phyloP scores from a whole-genome alignment of 2,888 invertebrate species.

The Notocelia uddmanniana region DNA sequence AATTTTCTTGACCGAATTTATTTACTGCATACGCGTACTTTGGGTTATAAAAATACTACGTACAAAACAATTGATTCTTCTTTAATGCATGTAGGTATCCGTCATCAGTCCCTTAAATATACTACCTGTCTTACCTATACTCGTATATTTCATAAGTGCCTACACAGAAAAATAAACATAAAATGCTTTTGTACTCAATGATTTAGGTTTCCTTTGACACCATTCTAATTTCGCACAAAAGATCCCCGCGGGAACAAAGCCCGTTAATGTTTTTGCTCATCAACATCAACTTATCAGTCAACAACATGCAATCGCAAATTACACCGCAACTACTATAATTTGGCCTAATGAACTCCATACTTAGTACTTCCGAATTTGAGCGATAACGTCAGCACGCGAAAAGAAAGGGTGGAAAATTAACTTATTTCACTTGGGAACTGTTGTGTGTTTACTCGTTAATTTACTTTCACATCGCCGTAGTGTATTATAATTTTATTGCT shows the following conservation, averaged over 20 bases:
- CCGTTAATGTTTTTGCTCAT: conserved; percentile 62
- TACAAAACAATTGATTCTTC: too few species aligned
- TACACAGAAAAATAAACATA: too few species aligned
- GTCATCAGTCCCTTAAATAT: too few species aligned
- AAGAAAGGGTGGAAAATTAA: conserved; percentile 51
- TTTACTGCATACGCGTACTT: too few species aligned
- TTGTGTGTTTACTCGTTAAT: conserved; percentile 52
- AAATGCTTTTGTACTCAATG: conserved; percentile 17
- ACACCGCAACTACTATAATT: conserved; percentile 71
- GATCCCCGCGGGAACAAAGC: conserved; percentile 52
- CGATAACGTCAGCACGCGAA: conserved; percentile 67
- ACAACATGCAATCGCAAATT: conserved; percentile 69
- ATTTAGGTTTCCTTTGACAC: conserved; percentile 46
- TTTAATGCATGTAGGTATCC: too few species aligned
- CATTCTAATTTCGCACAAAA: conserved; percentile 46
- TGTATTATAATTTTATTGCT: conserved; percentile 46
- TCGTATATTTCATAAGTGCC: too few species aligned
- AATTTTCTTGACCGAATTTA: too few species aligned
- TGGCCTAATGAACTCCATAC: conserved; percentile 69
- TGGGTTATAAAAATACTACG: too few species aligned
- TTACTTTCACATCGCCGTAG: conserved; percentile 52
- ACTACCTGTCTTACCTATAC: too few species aligned
- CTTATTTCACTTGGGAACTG: conserved; percentile 54
- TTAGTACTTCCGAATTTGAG: conserved; percentile 61
- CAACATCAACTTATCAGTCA: conserved; percentile 53